Evolutionary conservation across 2,888 invertebrate species (phyloP), one percentile per base, ranked within the genome.

Genomic region (Drosophila robusta): DNA sequence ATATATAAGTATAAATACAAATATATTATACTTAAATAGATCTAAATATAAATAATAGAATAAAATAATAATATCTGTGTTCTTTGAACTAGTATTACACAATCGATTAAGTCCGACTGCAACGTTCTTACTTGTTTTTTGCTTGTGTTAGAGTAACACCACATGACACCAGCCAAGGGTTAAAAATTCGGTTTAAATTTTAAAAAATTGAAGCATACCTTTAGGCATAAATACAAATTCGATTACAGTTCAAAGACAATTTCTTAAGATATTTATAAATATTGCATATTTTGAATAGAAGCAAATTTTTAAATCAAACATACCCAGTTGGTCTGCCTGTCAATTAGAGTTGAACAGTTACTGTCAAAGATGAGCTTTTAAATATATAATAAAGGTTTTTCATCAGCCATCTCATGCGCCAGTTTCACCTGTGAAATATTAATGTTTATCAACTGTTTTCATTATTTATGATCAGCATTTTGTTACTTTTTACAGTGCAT

Each of bases 161-260:
- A n/a, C 22, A 16, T 5, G 11, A 8, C 1, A 32, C 9, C n/a
- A n/a, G 0, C 0, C 29, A 65, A 55, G 42, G 51, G 70, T 66
- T 71, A 71, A 60, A 0, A 2, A 14, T 1, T 1, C 0, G 7
- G 0, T 22, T 4, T 6, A 5, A 2, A 12, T 11, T 7, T 8
- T 12, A 4, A 2, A 12, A 50, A 58, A 46, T 1, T 18, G 9
- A 49, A 34, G 65, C 65, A 69, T 76, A 75, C 47, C 50, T 72
- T 57, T 44, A 57, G 73, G 47, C 51, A 42, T 14, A n/a, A 7
- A 8, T 2, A 16, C 0, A 39, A 16, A 9, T 16, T 12, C 0
- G 7, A 16, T 34, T 12, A 12, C 5, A 12, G 34, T 4, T 12
- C 4, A 12, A 32, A 34, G 12, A 12, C 4, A 4, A 34, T 34